Base-by-base conservation (phyloP, 2,113 vertebrate species). In the Dipodomys spectabilis region DNA sequence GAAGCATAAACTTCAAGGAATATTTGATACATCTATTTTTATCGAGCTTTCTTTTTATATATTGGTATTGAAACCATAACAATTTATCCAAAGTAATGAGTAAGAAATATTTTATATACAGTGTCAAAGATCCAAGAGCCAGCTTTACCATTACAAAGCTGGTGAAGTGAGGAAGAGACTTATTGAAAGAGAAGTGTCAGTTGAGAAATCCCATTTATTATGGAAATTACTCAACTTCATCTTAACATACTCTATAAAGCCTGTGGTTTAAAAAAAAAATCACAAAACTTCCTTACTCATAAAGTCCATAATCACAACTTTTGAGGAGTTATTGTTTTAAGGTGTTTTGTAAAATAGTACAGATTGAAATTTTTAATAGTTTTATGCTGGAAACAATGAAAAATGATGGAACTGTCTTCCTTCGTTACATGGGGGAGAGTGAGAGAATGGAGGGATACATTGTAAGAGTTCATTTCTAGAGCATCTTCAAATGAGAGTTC, bases 71-170 rank as follows among this genome's bases (percentile, higher is more conserved):
- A 87, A 95, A 91, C 90, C 72, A 92, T 32, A 86, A 23, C 2
- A 65, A 81, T 94, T 77, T 68, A 45, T n/a, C 49, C 30, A 78
- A 93, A 85, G 79, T 88, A 27, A 75, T 77, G 49, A 82, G 2
- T 85, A 82, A 94, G 78, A 78, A 92, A 86, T 92, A 81, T 65
- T 94, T 93, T 73, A 73, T 78, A 83, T 57, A 45, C 45, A 49
- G 45, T 90, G 67, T 74, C 25, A 57, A 6, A 20, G 32, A 35
- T 39, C 72, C 49, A 81, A 92, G 68, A 27, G 65, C 23, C 77
- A 91, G 73, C 13, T 25, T 20, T 16, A 25, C 3, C 7, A 64
- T 71, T 82, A 39, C 39, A 84, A 91, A 71, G 53, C 7, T 45
- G 19, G 20, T 27, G 13, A 73, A 45, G 9, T 18, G 78, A 39